Conservation (phyloP, 2,797 vertebrate genomes). For the Otolemur crassicaudatus region DNA sequence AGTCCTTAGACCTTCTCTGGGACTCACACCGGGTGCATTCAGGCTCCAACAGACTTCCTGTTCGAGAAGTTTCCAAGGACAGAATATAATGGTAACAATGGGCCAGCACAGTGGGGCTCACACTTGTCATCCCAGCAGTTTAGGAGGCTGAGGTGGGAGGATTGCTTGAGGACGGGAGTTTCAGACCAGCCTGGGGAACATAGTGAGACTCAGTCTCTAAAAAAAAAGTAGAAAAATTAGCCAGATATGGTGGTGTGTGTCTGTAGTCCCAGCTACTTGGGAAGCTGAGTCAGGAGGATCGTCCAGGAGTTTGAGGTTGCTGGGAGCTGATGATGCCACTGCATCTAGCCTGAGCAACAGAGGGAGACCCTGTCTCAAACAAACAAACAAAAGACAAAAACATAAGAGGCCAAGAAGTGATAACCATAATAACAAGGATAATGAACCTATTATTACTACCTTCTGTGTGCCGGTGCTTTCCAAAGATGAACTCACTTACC, state of each 20-base stretch:
- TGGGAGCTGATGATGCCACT: not conserved
- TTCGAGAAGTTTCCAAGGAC: conserved; percentile 2
- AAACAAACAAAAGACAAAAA: not conserved
- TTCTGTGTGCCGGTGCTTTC: not conserved
- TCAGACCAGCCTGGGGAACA: too few relatives aligned
- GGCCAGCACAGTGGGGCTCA: not conserved
- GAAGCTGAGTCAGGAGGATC: too few relatives aligned
- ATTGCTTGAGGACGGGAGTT: too few relatives aligned
- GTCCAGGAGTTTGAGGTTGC: not conserved
- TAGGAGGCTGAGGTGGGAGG: not conserved
- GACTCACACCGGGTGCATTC: not conserved
- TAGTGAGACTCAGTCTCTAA: too few relatives aligned
- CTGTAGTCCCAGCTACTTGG: too few relatives aligned
- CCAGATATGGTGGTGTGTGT: too few relatives aligned
- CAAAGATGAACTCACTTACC: not conserved
- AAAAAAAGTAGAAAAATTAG: too few relatives aligned
- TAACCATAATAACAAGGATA: not conserved
- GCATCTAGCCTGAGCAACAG: not conserved
- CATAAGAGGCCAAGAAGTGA: not conserved
- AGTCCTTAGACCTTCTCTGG: not conserved
- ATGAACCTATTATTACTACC: not conserved
- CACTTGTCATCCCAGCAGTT: not conserved
- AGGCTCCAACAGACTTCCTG: not conserved
- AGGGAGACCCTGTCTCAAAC: not conserved
- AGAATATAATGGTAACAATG: not conserved